Evolutionary conservation across 2,888 invertebrate species (phyloP), one percentile per base, ranked within the genome.

Genomic region (Monopis laevigella): DNA sequence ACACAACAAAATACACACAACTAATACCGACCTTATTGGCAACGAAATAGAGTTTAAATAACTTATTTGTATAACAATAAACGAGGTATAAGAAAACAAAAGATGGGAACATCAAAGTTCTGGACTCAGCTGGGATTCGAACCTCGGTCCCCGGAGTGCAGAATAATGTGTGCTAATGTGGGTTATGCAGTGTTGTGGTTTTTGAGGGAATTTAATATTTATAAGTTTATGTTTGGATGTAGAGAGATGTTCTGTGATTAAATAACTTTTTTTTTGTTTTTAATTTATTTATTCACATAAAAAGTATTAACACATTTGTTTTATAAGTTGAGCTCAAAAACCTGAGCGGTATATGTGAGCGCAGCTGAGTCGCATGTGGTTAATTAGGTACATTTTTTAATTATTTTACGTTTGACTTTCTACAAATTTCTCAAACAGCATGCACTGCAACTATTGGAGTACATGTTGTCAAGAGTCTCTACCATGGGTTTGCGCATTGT

Each of bases 151-250:
- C 36, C 21, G 11, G 36, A 12, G 36, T 36, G 4, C n/a, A 10
- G 24, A 10, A 5, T 24, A 24, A 24, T 24, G 24, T 24, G 13
- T 7, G 21, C 36, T 16, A 32, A 32, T 32, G 32, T 36, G 13
- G 36, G 36, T 21, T 36, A 36, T 21, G 36, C 21, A 11, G 21
- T 21, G 12, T 19, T 36, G 36, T 13, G 19, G 36, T 36, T 36
- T 36, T 36, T 32, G 3, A 17, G n/a, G n/a, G n/a, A n/a, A n/a
- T n/a, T n/a, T n/a, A n/a, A n/a, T n/a, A n/a, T n/a, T 32, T 32
- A 17, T 32, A 17, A 32, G 3, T 32, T 10, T 17, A 32, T 32
- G 17, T 32, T 32, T 32, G 32, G n/a, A 7, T 32, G 6, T 16
- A 8, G 24, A 21, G 8, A 21, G 24, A 21, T 8, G 8, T 4